These are phyloP conservation scores for Lepidostoma basale DNA, from an alignment of 1,140 invertebrate species.

Conservation along the genomic window DNA sequence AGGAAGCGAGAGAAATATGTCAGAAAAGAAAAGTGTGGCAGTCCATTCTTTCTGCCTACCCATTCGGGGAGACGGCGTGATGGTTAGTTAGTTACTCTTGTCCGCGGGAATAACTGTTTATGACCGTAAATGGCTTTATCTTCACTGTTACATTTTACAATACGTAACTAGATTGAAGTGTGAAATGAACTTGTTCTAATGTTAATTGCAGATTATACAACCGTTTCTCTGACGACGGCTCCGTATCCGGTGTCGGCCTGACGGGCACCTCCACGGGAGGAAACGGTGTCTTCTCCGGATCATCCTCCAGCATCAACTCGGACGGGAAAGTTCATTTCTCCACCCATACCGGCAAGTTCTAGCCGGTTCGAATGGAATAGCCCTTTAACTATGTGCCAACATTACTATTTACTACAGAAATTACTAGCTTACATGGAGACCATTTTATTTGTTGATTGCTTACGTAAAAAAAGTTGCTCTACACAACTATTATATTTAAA, in stretches of 20 bases:
- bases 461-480: too few relatives aligned
- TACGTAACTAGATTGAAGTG: too few relatives aligned
- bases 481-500: too few relatives aligned
- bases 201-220: constrained; percentile 32
- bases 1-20: too few relatives aligned
- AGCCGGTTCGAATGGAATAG: neutral
- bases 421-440: neutral
- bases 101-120: too few relatives aligned
- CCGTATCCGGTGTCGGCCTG: constrained; percentile 29
- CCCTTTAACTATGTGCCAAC: constrained; percentile 13
- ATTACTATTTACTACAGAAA: neutral
- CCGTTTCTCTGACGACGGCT: constrained; percentile 38
- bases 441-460: too few relatives aligned
- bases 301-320: constrained; percentile 33
- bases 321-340: constrained; percentile 43
- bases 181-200: neutral
- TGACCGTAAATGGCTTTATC: too few relatives aligned
- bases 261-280: constrained; percentile 35
- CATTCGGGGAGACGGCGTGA: too few relatives aligned
- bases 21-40: too few relatives aligned
- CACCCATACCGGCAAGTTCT: constrained; percentile 42
- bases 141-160: neutral
- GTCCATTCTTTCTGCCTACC: too few relatives aligned
- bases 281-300: constrained; percentile 40
- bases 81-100: too few relatives aligned